Base-by-base conservation (phyloP, 2,888 invertebrate species). In the Drosophila tanythrix region DNA sequence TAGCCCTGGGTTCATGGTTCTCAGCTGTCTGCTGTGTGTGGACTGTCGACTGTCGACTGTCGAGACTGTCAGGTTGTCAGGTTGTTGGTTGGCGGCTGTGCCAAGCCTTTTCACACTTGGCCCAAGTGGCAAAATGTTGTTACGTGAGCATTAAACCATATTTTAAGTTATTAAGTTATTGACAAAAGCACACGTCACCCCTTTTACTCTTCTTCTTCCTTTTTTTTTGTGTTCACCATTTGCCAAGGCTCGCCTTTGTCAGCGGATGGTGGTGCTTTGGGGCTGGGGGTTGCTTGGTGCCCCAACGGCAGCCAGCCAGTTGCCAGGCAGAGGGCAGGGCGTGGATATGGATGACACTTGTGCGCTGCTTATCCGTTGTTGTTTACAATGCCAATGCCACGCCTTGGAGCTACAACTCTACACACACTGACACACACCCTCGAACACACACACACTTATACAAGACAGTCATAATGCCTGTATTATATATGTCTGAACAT, bases 151-250 rank as follows among this genome's bases (percentile, higher is more conserved):
- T 89, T 88, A 85, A 89, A 83, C 83, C 82, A 89, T 87, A 90
- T 89, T 90, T 90, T 87, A 88, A 87, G 85, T 88, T 89, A 90
- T 90, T 90, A 90, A 89, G 90, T 88, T 90, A 90, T 89, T 88
- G 90, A 90, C 82, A 89, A 79, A 87, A 86, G 81, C 79, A 80
- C 83, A 81, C 78, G 86, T 86, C 85, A 88, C 82, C 85, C 85
- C 78, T 78, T 86, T 55, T 57, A 11, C 31, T 29, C 35, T 38
- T 56, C 13, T 27, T 38, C 13, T 27, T 38, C 4, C 18, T 21
- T 25, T 21, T 18, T 10, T 25, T 35, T 25, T 55, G 18, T 21
- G 15, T 53, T 55, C 36, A 18, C 25, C 55, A 11, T 55, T 43
- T 43, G 43, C 31, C 57, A 43, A 57, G 57, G 43, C 31, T 43